Conservation (phyloP, 1,140 invertebrate species). For the Penaeus chinensis region DNA sequence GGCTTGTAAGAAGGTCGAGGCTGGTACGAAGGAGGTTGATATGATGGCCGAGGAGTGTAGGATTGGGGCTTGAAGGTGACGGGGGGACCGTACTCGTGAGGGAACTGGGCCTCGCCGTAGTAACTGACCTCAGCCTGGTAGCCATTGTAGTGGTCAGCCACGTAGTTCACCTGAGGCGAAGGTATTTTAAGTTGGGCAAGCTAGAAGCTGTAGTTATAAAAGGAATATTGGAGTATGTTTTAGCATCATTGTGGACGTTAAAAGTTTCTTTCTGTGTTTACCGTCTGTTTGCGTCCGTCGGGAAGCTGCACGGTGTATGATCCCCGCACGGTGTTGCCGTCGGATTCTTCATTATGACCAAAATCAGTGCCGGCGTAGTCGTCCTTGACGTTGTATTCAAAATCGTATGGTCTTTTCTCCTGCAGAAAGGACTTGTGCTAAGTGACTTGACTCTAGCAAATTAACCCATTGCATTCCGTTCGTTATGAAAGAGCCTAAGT, state of each 20-base stretch:
- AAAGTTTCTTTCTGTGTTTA: no score
- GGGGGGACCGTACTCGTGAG: slow-evolving; percentile 27
- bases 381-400: slow-evolving; percentile 51
- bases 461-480: no score
- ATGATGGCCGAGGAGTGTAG: background rate
- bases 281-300: no score
- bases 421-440: background rate
- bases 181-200: background rate
- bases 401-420: slow-evolving; percentile 40
- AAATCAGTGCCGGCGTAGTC: slow-evolving; percentile 47
- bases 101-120: slow-evolving; percentile 41
- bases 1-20: no score
- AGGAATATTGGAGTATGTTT: background rate
- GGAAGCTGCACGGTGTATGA: slow-evolving; percentile 57
- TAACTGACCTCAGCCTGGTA: slow-evolving; percentile 38
- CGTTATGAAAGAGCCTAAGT: no score
- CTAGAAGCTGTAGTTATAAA: background rate
- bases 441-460: no score
- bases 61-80: slow-evolving; percentile 36
- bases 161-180: slow-evolving; percentile 38
- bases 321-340: slow-evolving; percentile 42
- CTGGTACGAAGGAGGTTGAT: no score
- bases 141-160: slow-evolving; percentile 38
- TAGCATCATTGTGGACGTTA: no score
- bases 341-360: slow-evolving; percentile 41